Conservation (phyloP, 1,140 invertebrate species). For the Pogonus chalceus region DNA sequence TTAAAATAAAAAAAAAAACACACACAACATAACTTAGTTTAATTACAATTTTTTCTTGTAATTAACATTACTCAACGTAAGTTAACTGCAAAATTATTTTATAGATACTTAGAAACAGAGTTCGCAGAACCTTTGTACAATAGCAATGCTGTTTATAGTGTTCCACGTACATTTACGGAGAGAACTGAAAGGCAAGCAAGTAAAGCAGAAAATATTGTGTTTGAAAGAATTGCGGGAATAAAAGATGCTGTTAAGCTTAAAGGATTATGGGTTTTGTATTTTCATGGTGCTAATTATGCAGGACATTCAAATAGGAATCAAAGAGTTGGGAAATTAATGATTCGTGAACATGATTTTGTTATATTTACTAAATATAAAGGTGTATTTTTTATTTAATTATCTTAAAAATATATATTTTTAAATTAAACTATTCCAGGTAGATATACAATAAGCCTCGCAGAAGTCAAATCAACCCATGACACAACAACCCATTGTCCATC, state of each 20-base stretch:
- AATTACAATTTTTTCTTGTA: too few species aligned
- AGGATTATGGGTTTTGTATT: conserved; percentile 29
- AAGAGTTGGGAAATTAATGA: conserved; percentile 30
- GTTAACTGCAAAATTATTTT: conserved; percentile 8
- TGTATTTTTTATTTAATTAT: conserved; percentile 12
- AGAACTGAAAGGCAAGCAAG: conserved; percentile 28
- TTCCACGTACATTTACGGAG: conserved; percentile 25
- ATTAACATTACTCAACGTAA: background rate
- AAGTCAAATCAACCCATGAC: conserved; percentile 34
- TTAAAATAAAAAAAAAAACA: background rate
- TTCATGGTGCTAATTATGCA: conserved; percentile 30
- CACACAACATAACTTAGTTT: background rate
- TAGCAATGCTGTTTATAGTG: conserved; percentile 21
- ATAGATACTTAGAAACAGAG: conserved; percentile 29
- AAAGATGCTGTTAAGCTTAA: background rate
- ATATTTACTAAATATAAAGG: conserved; percentile 29
- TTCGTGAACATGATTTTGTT: conserved; percentile 34
- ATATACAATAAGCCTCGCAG: conserved; percentile 24
- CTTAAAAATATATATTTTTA: conserved; percentile 6
- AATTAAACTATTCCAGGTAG: conserved; percentile 21
- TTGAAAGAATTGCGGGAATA: conserved; percentile 22
- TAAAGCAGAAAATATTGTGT: conserved; percentile 27
- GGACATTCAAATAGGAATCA: conserved; percentile 30
- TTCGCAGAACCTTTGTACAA: conserved; percentile 20
- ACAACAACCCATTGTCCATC: conserved; percentile 16